Evolutionary conservation across 2,888 invertebrate genomes (phyloP), one percentile per base, ranked within the genome.

Genomic region (Villa cingulata): DNA sequence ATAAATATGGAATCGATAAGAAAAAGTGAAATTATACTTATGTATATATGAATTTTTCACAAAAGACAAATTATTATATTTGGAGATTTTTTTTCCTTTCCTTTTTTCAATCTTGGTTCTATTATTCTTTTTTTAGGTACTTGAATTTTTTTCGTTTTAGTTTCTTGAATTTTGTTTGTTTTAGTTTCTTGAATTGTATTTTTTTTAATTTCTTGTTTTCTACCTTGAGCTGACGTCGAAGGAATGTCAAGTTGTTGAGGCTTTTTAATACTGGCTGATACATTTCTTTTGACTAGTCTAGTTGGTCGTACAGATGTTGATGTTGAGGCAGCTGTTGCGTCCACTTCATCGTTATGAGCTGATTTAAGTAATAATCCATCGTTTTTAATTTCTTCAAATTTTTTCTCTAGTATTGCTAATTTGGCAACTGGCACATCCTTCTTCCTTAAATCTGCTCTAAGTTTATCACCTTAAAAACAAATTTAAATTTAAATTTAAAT

Each of bases 351-450:
- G 46, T 58, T 61, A 18, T 65, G 53, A 34, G 88, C 88, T 41
- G 86, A 80, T 4, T 86, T 81, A 56, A 90, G 64, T 62, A 94
- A 67, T 44, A 86, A 77, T 0, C 89, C 90, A 27, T 85, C 81
- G 45, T 78, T 79, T 56, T 80, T 78, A 36, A 86, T 79, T 65
- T 91, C 90, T 69, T 94, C 92, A 65, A 94, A 94, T 63, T 83
- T 84, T 57, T 82, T 80, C 57, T 86, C 81, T 4, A 95, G 70
- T 16, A 78, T 71, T 1, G 73, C 72, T 57, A 82, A 61, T 64
- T 86, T 86, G 41, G 81, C 73, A n/a, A 81, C 76, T 1, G 86
- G 85, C 46, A 88, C 74, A 37, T 83, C 72, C 59, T 89, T 87
- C 64, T 83, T 83, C 60, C 83, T 78, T 54, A 95, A 71, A 65